Conservation (phyloP, 2,888 invertebrate genomes). For the Agrotis clavis region DNA sequence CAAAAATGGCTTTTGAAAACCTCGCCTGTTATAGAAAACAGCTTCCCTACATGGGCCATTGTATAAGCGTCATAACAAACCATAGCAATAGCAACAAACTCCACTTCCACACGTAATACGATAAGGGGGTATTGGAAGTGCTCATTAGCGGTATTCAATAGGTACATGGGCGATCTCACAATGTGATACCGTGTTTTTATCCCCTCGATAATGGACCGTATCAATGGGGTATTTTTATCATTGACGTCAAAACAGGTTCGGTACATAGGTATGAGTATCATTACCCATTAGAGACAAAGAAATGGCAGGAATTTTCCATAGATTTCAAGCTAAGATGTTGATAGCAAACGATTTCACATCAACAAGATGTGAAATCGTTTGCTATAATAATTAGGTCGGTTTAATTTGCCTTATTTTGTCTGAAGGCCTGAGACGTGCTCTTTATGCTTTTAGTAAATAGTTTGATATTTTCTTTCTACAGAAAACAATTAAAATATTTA, state of each 20-base stretch:
- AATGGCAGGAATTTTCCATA: background rate
- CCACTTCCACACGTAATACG: constrained; percentile 26
- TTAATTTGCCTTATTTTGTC: too few species aligned
- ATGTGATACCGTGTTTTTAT: constrained; percentile 63
- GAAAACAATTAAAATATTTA: too few species aligned
- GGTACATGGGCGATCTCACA: constrained; percentile 61
- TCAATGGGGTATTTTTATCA: constrained; percentile 46
- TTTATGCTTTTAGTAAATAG: too few species aligned
- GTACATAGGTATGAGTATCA: constrained; percentile 25
- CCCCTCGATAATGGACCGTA: constrained; percentile 53
- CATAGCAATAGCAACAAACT: constrained; percentile 23
- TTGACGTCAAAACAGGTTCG: constrained; percentile 30
- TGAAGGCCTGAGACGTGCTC: too few species aligned
- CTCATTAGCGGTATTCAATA: constrained; percentile 60
- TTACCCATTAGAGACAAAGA: constrained; percentile 11
- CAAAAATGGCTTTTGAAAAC: background rate
- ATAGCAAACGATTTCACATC: too few species aligned
- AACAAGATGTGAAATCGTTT: too few species aligned
- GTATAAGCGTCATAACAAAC: background rate
- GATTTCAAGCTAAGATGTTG: background rate
- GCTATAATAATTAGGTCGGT: too few species aligned
- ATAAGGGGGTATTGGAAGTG: constrained; percentile 30
- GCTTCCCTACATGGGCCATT: background rate
- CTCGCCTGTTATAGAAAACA: background rate
- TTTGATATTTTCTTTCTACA: too few species aligned